These are phyloP conservation scores for Euschistus heros DNA, from an alignment of 1,140 invertebrate genomes.

Conservation along the genomic window DNA sequence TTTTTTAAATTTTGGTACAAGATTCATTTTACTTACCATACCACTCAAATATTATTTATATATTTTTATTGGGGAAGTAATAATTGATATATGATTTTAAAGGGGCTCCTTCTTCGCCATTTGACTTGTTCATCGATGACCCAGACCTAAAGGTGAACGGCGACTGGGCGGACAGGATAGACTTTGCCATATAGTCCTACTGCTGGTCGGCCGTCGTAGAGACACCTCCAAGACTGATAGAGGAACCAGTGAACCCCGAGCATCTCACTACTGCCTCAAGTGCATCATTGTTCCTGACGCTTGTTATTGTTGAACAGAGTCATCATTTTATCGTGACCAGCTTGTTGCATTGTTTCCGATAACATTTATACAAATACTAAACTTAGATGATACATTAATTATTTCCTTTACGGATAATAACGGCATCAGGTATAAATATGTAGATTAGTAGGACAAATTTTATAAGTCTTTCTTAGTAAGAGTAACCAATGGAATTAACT, in stretches of 20 bases:
- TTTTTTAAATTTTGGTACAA: too few species aligned
- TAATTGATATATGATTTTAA: background rate
- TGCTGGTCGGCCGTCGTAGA: background rate
- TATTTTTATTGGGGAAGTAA: too few species aligned
- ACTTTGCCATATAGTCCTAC: slow-evolving; percentile 45
- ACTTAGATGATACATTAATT: too few species aligned
- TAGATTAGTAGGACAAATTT: too few species aligned
- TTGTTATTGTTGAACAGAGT: background rate
- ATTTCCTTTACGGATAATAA: too few species aligned
- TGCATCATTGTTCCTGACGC: background rate
- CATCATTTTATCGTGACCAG: background rate
- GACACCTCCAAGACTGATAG: background rate
- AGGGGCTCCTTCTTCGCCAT: slow-evolving; percentile 32
- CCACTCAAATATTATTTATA: too few species aligned
- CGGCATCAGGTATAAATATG: too few species aligned
- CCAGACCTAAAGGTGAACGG: slow-evolving; percentile 44
- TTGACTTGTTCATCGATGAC: slow-evolving; percentile 61
- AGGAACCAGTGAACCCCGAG: background rate
- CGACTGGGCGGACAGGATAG: slow-evolving; percentile 47
- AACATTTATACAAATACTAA: too few species aligned
- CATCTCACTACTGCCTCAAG: background rate
- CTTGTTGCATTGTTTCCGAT: background rate
- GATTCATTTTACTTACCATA: too few species aligned
- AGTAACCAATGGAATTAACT: too few species aligned
- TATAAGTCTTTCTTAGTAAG: too few species aligned